Evolutionary conservation across 1,140 invertebrate species (phyloP).

Genomic region (Conus betulinus): DNA sequence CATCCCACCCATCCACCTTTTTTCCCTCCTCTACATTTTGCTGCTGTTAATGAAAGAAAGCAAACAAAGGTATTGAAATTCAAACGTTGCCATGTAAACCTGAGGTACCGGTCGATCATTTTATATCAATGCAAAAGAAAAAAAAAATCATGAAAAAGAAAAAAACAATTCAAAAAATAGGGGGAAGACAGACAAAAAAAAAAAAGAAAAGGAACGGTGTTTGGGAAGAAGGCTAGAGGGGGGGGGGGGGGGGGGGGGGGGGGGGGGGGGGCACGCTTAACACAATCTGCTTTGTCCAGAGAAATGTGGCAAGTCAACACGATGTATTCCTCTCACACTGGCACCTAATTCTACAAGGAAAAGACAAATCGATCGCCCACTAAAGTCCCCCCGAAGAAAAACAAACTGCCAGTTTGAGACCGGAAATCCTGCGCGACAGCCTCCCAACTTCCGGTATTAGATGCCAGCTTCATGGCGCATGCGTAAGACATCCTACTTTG

Average conservation of each 20-base stretch:
- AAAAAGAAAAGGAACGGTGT: not conserved
- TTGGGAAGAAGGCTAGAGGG: not conserved
- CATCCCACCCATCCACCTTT: no score
- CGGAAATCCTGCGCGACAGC: constrained; percentile 23
- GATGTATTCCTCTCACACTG: constrained; percentile 15
- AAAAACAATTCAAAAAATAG: not conserved
- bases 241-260: not conserved
- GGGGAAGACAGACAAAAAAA: not conserved
- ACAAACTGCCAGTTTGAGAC: constrained; percentile 25
- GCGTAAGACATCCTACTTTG: constrained; percentile 27
- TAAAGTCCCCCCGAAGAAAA: not conserved
- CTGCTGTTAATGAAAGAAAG: no score
- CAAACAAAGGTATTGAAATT: no score
- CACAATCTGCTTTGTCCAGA: not conserved
- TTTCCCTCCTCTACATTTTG: no score
- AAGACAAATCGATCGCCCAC: not conserved
- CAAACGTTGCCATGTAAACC: no score
- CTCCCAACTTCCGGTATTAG: constrained; percentile 25
- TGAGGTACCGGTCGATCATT: no score
- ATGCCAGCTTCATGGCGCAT: constrained; percentile 25
- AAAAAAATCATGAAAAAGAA: not conserved
- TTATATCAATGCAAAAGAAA: not conserved
- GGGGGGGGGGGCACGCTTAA: not conserved
- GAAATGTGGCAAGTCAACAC: not conserved
- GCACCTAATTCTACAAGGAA: constrained; percentile 23